These are phyloP conservation scores for Papilio xuthus DNA, from an alignment of 1,140 invertebrate genomes.

Conservation along the genomic window DNA sequence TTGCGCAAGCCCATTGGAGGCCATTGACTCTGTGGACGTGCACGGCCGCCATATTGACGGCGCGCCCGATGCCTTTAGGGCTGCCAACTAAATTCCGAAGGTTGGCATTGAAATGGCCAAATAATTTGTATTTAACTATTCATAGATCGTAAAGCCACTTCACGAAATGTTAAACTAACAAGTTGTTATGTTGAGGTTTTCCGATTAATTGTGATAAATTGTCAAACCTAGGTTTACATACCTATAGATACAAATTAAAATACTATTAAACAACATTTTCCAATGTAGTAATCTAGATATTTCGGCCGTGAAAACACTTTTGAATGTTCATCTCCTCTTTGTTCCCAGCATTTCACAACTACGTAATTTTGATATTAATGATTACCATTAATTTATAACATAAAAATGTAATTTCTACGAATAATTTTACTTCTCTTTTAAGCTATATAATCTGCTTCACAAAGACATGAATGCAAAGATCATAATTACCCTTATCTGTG, in stretches of 20 bases:
- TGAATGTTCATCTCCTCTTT: not conserved
- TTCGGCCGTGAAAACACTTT: too few species aligned
- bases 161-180: not conserved
- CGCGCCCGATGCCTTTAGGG: slow-evolving; percentile 47
- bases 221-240: too few species aligned
- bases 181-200: not conserved
- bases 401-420: too few species aligned
- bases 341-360: too few species aligned
- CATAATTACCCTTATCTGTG: not conserved
- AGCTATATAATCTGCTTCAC: too few species aligned
- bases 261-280: not conserved
- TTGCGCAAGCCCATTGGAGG: slow-evolving; percentile 80
- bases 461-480: not conserved
- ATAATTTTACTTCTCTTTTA: too few species aligned
- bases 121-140: not conserved
- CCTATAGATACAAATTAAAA: not conserved
- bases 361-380: too few species aligned
- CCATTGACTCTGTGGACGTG: slow-evolving; percentile 75
- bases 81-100: not conserved
- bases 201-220: too few species aligned
- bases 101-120: slow-evolving; percentile 11
- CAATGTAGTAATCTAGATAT: too few species aligned
- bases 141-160: not conserved
- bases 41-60: slow-evolving; percentile 70
- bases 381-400: too few species aligned